phyloP scores from a whole-genome alignment of 92 coral and sea anemone species.

The Parazoanthus atlanticus region DNA sequence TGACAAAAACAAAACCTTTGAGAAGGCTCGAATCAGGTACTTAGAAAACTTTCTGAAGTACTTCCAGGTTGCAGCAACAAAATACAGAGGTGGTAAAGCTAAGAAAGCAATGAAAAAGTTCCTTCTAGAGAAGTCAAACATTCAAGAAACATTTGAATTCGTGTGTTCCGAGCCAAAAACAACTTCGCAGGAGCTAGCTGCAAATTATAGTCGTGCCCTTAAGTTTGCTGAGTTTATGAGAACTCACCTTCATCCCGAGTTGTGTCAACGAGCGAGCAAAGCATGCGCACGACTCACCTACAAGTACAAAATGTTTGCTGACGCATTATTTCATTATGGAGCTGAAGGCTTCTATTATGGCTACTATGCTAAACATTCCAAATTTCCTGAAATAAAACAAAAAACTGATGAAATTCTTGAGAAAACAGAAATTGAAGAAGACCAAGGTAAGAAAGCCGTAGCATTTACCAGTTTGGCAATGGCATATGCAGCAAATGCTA shows the following conservation, averaged over 20 bases:
- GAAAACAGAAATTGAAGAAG: not conserved
- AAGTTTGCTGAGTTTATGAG: not conserved
- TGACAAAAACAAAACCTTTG: not conserved
- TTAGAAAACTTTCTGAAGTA: not conserved
- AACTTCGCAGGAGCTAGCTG: not conserved
- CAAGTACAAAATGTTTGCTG: not conserved
- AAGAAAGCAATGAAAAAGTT: not conserved
- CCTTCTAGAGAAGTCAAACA: not conserved
- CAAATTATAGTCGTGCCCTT: not conserved
- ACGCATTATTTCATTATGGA: not conserved
- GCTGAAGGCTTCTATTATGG: not conserved
- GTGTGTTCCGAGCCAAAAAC: not conserved
- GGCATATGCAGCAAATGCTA: slow-evolving; percentile 4
- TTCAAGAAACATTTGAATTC: not conserved
- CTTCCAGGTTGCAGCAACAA: not conserved
- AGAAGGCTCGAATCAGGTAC: not conserved
- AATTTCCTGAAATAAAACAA: not conserved
- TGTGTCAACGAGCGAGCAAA: not conserved
- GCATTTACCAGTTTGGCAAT: not conserved
- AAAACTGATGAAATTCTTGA: not conserved
- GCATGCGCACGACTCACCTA: not conserved
- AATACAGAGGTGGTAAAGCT: not conserved
- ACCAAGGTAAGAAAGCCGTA: not conserved
- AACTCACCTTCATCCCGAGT: not conserved
- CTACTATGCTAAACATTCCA: not conserved